phyloP scores from a whole-genome alignment of 2,888 invertebrate species.

The Chouioia cunea region DNA sequence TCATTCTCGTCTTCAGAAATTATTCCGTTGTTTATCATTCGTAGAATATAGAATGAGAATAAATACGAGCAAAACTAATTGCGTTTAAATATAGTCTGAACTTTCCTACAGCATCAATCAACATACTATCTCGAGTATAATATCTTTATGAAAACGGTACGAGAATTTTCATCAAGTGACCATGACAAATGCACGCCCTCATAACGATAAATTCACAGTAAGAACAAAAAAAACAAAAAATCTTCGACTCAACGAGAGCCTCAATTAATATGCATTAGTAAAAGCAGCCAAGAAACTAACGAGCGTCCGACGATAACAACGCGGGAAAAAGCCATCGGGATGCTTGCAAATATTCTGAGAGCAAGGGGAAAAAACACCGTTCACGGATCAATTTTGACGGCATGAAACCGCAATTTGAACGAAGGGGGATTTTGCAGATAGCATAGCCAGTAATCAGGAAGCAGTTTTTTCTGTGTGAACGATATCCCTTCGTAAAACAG shows the following conservation, averaged over 20 bases:
- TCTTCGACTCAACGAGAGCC: not conserved
- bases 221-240: not conserved
- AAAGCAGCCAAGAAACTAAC: slow-evolving; percentile 21
- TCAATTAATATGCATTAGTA: slow-evolving; percentile 34
- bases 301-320: slow-evolving; percentile 29
- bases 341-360: slow-evolving; percentile 2
- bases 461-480: slow-evolving; percentile 52
- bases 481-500: slow-evolving; percentile 57
- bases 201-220: not conserved
- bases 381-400: slow-evolving; percentile 56
- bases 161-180: too few relatives aligned
- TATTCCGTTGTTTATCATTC: too few relatives aligned
- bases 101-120: too few relatives aligned
- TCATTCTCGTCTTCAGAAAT: too few relatives aligned
- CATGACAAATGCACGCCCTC: too few relatives aligned
- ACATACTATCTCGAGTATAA: too few relatives aligned
- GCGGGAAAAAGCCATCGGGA: slow-evolving; percentile 14
- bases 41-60: too few relatives aligned
- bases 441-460: slow-evolving; percentile 57
- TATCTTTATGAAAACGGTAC: too few relatives aligned
- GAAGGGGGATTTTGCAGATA: slow-evolving; percentile 46
- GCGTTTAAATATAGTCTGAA: too few relatives aligned
- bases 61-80: too few relatives aligned
- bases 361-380: slow-evolving; percentile 13
- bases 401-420: slow-evolving; percentile 54